A percentile compares a stretch with the other conserved stretches of the same genome.
These are phyloP conservation scores for Muscidifurax raptorellus DNA, from an alignment of 1,140 invertebrate genomes.

Conservation along the genomic window DNA sequence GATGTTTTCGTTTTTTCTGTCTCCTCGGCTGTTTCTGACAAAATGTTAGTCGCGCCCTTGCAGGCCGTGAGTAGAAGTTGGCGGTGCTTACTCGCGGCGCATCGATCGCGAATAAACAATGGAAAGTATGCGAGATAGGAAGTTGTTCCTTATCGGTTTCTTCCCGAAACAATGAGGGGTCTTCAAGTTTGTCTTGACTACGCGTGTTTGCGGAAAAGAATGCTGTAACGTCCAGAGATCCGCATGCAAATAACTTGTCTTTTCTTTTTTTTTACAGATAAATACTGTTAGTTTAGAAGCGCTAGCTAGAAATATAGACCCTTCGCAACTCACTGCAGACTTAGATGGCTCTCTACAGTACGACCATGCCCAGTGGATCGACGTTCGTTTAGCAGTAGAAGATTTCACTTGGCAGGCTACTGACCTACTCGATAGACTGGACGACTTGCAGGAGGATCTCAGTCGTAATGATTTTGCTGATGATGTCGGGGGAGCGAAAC, in stretches of 20 bases:
- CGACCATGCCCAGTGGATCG: constrained; percentile 97
- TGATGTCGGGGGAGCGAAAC: constrained; percentile 92
- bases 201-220: not conserved
- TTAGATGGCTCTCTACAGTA: constrained; percentile 95
- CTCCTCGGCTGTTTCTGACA: too few species aligned
- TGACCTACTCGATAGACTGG: constrained; percentile 92
- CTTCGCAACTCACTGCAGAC: constrained; percentile 92
- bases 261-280: constrained; percentile 82
- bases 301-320: constrained; percentile 93
- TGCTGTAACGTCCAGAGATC: not conserved
- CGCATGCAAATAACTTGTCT: not conserved
- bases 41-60: too few species aligned
- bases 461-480: constrained; percentile 93
- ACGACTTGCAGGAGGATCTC: constrained; percentile 93
- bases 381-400: constrained; percentile 93
- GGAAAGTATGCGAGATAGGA: not conserved
- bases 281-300: constrained; percentile 96
- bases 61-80: not conserved
- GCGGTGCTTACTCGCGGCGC: not conserved
- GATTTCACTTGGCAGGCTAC: constrained; percentile 96
- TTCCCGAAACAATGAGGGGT: constrained; percentile 6
- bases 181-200: not conserved
- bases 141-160: constrained; percentile 4
- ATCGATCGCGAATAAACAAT: constrained; percentile 1
- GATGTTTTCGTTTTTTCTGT: not conserved